Conservation (phyloP, 2,113 vertebrate genomes). For the Bubo bubo region DNA sequence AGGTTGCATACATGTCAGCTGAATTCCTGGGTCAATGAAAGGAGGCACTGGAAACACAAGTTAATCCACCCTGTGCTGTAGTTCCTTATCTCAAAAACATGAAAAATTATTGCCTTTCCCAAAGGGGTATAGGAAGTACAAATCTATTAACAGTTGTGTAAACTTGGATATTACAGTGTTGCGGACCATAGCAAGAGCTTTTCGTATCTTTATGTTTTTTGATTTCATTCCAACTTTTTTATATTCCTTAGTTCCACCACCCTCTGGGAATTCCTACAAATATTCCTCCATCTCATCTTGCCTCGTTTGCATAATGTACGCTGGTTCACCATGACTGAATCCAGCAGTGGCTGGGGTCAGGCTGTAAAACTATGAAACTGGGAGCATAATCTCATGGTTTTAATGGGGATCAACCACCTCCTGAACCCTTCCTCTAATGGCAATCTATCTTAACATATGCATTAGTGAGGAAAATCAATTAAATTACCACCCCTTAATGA, state of each 20-base stretch:
- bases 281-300: background rate
- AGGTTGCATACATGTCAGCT: background rate
- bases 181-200: background rate
- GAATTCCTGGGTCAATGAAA: background rate
- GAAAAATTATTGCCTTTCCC: background rate
- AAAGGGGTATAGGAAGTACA: background rate
- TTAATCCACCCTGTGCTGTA: background rate
- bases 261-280: background rate
- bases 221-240: background rate
- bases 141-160: background rate
- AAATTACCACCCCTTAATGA: slow-evolving; percentile 21
- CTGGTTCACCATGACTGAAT: background rate
- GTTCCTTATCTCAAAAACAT: background rate
- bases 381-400: background rate
- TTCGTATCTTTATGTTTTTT: background rate
- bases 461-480: slow-evolving; percentile 46
- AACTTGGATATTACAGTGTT: background rate
- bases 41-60: background rate
- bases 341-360: background rate
- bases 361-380: background rate
- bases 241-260: background rate
- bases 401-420: background rate
- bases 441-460: background rate
- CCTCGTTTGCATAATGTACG: accelerated
- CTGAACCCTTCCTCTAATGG: background rate